phyloP scores from a whole-genome alignment of 2,888 invertebrate species.

The Germaria angustata region DNA sequence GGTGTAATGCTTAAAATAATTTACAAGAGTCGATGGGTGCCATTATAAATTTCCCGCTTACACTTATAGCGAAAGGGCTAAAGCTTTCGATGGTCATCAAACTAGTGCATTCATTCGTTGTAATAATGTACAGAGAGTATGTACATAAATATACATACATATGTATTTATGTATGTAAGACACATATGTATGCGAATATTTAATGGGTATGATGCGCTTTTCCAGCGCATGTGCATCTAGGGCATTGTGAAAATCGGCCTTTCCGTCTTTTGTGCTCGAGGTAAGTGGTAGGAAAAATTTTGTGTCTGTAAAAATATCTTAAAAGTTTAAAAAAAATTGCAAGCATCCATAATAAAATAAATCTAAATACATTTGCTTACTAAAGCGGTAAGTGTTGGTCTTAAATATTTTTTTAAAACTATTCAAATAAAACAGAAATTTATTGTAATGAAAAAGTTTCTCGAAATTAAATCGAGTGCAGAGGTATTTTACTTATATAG shows the following conservation, averaged over 20 bases:
- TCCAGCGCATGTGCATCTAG: constrained; percentile 76
- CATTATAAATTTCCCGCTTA: constrained; percentile 56
- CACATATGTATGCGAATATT: constrained; percentile 38
- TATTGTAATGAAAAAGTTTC: neutral
- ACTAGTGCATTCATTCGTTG: constrained; percentile 67
- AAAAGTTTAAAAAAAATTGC: constrained; percentile 69
- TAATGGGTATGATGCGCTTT: constrained; percentile 68
- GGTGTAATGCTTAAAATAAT: constrained; percentile 12
- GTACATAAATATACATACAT: neutral
- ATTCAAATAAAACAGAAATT: neutral
- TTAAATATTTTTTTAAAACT: constrained; percentile 53
- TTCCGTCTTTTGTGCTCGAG: constrained; percentile 80
- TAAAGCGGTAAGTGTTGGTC: constrained; percentile 55
- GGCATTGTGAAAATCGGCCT: constrained; percentile 76
- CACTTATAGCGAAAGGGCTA: constrained; percentile 57
- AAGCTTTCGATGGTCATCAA: constrained; percentile 50
- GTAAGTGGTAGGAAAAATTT: constrained; percentile 79
- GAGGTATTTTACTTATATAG: constrained; percentile 21
- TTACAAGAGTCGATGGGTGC: neutral
- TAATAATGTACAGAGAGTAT: neutral
- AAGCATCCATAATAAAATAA: constrained; percentile 70
- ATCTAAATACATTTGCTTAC: constrained; percentile 21
- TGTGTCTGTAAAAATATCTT: constrained; percentile 73
- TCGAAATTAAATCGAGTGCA: constrained; percentile 50
- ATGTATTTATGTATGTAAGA: neutral